Evolutionary conservation across 2,888 invertebrate genomes (phyloP).

Genomic region (Mythimna impura): DNA sequence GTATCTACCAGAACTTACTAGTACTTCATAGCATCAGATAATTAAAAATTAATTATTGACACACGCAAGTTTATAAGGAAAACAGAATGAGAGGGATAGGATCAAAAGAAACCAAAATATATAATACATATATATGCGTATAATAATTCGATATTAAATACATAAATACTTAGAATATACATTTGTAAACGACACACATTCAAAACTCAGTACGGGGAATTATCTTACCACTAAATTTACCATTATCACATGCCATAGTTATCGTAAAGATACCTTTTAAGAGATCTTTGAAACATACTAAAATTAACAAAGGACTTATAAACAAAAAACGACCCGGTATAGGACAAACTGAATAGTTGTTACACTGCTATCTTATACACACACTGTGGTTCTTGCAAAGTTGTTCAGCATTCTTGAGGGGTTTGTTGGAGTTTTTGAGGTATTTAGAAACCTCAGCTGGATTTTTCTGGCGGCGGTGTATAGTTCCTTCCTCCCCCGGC

Average conservation of each 20-base stretch:
- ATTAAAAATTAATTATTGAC: too few species aligned
- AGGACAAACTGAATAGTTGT: not conserved
- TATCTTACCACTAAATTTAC: slow-evolving; percentile 28
- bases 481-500: not conserved
- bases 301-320: slow-evolving; percentile 19
- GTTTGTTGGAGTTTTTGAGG: not conserved
- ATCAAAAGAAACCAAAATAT: slow-evolving; percentile 16
- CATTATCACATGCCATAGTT: slow-evolving; percentile 43
- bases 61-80: too few species aligned
- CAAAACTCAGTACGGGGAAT: slow-evolving; percentile 71
- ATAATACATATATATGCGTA: slow-evolving; percentile 52
- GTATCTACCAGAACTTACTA: too few species aligned
- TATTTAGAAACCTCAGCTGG: slow-evolving; percentile 1
- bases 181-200: slow-evolving; percentile 74
- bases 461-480: slow-evolving; percentile 17
- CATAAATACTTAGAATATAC: slow-evolving; percentile 66
- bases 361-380: slow-evolving; percentile 20
- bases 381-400: slow-evolving; percentile 38
- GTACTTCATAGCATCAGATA: too few species aligned
- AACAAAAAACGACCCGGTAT: slow-evolving; percentile 15
- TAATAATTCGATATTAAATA: slow-evolving; percentile 64
- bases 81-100: not conserved
- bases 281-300: slow-evolving; percentile 67
- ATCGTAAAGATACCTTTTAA: slow-evolving; percentile 20
- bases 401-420: slow-evolving; percentile 9